A percentile compares a stretch with the other conserved stretches of the same genome.
Conservation (phyloP, 2,113 vertebrate genomes). For the Saccopteryx bilineata region DNA sequence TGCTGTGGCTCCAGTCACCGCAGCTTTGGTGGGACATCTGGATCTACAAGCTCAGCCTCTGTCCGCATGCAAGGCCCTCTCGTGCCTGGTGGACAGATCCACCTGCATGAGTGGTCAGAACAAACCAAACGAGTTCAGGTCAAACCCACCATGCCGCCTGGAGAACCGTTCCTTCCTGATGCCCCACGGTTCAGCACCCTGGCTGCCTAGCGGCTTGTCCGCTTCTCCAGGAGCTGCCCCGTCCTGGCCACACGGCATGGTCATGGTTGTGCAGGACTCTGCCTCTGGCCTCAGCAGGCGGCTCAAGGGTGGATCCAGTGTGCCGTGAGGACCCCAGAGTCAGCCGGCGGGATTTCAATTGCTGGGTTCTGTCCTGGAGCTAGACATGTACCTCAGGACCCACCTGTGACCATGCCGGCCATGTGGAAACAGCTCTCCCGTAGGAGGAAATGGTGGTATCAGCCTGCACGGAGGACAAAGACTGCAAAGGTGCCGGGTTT, state of each 20-base stretch:
- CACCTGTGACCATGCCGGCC: neutral
- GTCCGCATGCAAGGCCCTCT: neutral
- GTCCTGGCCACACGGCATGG: neutral
- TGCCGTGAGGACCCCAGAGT: neutral
- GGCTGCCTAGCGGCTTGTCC: neutral
- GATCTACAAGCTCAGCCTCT: neutral
- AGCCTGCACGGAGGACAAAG: neutral
- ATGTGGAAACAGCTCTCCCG: neutral
- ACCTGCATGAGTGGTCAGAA: neutral
- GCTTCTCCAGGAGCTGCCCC: neutral
- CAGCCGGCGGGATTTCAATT: neutral
- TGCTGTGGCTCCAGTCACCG: neutral
- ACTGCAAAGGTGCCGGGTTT: neutral
- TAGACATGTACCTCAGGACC: neutral
- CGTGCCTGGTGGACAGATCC: no score
- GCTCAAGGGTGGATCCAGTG: neutral
- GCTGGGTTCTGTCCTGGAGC: neutral
- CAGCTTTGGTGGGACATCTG: neutral
- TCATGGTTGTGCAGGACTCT: neutral
- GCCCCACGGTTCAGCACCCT: no score
- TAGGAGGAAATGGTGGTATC: neutral
- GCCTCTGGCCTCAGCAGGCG: neutral
- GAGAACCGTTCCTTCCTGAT: neutral
- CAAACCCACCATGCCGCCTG: neutral
- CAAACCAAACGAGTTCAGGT: neutral